phyloP scores from a whole-genome alignment of 1,140 invertebrate genomes.

The Saxidomus purpurata region DNA sequence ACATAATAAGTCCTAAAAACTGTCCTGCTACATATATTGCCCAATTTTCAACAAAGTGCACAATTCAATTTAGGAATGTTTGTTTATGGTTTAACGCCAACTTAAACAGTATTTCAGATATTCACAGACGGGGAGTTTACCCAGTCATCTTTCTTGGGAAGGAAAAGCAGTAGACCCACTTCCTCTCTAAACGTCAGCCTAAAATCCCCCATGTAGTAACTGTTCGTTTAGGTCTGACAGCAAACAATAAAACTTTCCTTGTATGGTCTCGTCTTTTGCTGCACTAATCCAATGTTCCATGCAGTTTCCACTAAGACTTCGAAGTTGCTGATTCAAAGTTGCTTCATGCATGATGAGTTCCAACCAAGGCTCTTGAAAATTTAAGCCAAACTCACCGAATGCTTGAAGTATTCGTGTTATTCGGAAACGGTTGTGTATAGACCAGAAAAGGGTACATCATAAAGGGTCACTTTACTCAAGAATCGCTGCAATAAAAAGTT shows the following conservation, averaged over 20 bases:
- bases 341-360: constrained; percentile 12
- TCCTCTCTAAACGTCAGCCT: too few relatives aligned
- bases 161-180: too few relatives aligned
- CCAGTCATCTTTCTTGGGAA: too few relatives aligned
- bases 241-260: neutral
- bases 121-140: too few relatives aligned
- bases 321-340: neutral
- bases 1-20: too few relatives aligned
- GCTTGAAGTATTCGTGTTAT: constrained; percentile 46
- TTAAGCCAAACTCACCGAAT: constrained; percentile 31
- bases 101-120: too few relatives aligned
- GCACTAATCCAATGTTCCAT: constrained; percentile 20
- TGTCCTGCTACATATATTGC: too few relatives aligned
- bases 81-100: too few relatives aligned
- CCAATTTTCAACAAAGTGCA: too few relatives aligned
- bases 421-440: constrained; percentile 37
- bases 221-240: neutral
- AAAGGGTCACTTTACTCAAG: neutral
- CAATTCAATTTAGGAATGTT: too few relatives aligned
- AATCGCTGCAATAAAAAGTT: neutral
- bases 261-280: neutral
- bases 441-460: constrained; percentile 35
- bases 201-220: too few relatives aligned
- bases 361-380: constrained; percentile 5
- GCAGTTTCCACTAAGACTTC: neutral